Base-by-base conservation (phyloP, 2,113 vertebrate genomes). In the Rhinoptilus africanus region DNA sequence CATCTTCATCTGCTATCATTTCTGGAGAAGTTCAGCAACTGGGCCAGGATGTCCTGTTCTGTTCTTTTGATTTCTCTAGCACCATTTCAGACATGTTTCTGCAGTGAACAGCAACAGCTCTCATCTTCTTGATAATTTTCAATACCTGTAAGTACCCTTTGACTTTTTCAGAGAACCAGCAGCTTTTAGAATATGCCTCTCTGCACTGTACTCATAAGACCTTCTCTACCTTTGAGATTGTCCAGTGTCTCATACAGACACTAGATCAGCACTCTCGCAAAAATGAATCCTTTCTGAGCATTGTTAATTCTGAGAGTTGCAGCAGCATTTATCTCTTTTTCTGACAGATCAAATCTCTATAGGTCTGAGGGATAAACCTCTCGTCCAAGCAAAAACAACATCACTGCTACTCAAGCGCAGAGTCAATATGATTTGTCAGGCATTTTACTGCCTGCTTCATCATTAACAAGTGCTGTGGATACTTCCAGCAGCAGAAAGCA, bases 201-300 rank as follows among this genome's bases (percentile, higher is more conserved):
- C 43, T 85, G 35, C 18, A 79, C 28, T 1, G 4, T n/a, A 37
- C 4, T 47, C 0, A 0, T 72, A 63, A 88, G 18, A 75, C 7
- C 2, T 57, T 59, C 32, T 51, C 16, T 51, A 68, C 19, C 8
- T 68, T 10, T 43, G 26, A 67, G 45, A 54, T 24, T 4, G 8
- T 76, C 56, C 30, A 67, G 5, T 39, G 6, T 34, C 9, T 86
- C 27, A 39, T n/a, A 24, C 10, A 62, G 63, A 48, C 8, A 30
- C 6, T 23, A 39, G 12, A n/a, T 30, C 30, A 74, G 34, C 15
- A 50, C 6, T 78, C 32, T 43, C 34, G 34, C 4, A 57, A 34
- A 75, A 77, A 1, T 3, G 1, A 76, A 35, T 34, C 10, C 3
- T 84, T 76, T 85, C 39, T 56, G 26, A 77, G 9, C 20, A 15